A percentile compares a stretch with the other conserved stretches of the same genome.
Evolutionary conservation across 2,113 vertebrate species (phyloP).

Genomic region (Dasyornis broadbenti): DNA sequence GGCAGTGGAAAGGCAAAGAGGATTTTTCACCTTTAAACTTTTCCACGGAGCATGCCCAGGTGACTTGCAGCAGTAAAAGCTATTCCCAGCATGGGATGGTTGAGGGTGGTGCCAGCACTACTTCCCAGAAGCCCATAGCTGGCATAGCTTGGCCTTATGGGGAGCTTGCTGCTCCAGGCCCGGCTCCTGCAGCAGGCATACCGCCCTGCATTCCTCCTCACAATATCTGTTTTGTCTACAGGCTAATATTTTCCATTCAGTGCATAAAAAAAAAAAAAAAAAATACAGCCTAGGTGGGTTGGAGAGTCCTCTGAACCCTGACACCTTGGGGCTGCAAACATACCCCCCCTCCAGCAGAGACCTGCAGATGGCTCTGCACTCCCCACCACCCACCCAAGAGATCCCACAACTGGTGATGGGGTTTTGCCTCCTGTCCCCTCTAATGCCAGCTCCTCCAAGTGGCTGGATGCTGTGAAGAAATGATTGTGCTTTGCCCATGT

Average conservation of each 20-base stretch:
- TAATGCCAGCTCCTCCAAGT: not conserved
- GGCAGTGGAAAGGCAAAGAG: not conserved
- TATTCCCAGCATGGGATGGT: not conserved
- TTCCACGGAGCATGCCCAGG: not conserved
- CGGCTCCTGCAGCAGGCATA: not conserved
- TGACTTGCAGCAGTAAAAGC: not conserved
- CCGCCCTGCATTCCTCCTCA: not conserved
- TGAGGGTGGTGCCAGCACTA: not conserved
- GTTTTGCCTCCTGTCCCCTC: not conserved
- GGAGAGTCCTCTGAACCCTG: not conserved
- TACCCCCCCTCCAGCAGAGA: fast-evolving
- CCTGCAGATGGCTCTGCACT: not conserved
- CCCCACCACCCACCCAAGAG: fast-evolving
- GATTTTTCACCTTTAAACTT: not conserved
- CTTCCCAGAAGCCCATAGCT: not conserved
- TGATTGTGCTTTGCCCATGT: not conserved
- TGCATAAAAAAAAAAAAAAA: constrained; percentile 37
- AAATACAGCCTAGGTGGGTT: not conserved
- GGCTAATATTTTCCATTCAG: constrained; percentile 40
- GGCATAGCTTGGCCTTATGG: not conserved
- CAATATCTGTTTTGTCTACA: not conserved
- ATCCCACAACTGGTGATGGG: too few relatives aligned
- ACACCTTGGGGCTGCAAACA: not conserved
- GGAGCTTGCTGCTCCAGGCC: not conserved
- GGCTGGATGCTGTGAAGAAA: not conserved